Percentiles rank a stretch among this genome's conserved stretches.
These are phyloP conservation scores for Progne subis DNA, from an alignment of 2,113 vertebrate species.

Conservation along the genomic window DNA sequence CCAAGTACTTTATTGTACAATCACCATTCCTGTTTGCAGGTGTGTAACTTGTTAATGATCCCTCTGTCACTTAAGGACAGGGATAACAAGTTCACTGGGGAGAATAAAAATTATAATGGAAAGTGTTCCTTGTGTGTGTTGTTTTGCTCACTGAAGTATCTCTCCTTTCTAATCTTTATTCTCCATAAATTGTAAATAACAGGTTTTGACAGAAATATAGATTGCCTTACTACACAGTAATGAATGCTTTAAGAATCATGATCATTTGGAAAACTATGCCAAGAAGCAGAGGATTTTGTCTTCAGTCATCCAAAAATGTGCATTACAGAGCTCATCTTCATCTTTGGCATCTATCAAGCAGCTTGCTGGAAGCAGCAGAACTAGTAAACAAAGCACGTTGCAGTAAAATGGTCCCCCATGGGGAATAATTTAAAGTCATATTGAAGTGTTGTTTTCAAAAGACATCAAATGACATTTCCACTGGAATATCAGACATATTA, in stretches of 20 bases:
- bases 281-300: constrained; percentile 13
- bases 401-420: constrained; percentile 33
- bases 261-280: constrained; percentile 29
- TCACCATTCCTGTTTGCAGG: neutral
- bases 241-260: constrained; percentile 36
- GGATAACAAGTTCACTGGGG: constrained; percentile 1
- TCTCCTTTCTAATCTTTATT: constrained; percentile 41
- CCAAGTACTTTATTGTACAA: neutral
- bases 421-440: constrained; percentile 46
- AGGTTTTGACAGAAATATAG: constrained; percentile 44
- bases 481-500: neutral
- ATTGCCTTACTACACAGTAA: constrained; percentile 26
- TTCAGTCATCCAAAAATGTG: constrained; percentile 19
- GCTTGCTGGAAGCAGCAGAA: constrained; percentile 20
- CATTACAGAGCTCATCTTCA: constrained; percentile 4
- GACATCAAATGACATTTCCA: constrained; percentile 12
- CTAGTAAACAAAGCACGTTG: constrained; percentile 34
- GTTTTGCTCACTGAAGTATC: neutral
- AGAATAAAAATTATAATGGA: constrained; percentile 6
- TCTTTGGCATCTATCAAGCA: constrained; percentile 43
- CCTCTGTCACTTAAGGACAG: neutral
- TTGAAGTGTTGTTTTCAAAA: constrained; percentile 42
- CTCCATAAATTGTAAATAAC: constrained; percentile 55
- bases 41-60: neutral
- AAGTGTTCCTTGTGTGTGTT: neutral